Percentiles rank a stretch among this genome's conserved stretches.
Conservation (phyloP, 2,888 invertebrate genomes). For the Villa cingulata region DNA sequence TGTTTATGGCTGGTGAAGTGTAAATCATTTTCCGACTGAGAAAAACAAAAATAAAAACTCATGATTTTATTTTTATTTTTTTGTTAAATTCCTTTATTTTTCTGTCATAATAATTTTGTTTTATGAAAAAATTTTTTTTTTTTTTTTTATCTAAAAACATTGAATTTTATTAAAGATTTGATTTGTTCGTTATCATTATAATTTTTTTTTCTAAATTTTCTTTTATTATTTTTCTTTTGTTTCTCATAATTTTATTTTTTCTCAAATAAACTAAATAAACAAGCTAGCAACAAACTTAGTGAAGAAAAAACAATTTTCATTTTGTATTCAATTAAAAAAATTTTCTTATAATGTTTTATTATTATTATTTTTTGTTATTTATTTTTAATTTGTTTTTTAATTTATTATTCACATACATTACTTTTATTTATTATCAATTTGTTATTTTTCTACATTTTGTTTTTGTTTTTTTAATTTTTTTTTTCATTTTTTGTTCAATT, state of each 20-base stretch:
- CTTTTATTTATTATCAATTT: slow-evolving; percentile 3
- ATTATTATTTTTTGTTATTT: background rate
- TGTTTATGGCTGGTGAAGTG: too few relatives aligned
- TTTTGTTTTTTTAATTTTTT: slow-evolving; percentile 5
- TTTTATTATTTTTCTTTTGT: background rate
- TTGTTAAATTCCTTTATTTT: background rate
- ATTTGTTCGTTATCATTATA: background rate
- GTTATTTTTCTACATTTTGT: background rate
- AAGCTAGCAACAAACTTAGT: slow-evolving; percentile 9
- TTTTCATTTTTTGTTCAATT: background rate
- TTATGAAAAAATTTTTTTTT: background rate
- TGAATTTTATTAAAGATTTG: background rate
- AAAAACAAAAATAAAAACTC: too few relatives aligned
- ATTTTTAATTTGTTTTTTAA: slow-evolving; percentile 1
- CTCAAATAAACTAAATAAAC: slow-evolving; percentile 3
- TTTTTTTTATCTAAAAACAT: background rate
- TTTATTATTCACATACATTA: too few relatives aligned
- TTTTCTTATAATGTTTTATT: slow-evolving; percentile 1
- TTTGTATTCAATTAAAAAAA: background rate
- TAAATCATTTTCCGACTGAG: too few relatives aligned
- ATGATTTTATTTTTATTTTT: background rate
- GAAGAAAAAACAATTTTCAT: slow-evolving; percentile 1
- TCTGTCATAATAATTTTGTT: background rate
- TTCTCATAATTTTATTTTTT: background rate
- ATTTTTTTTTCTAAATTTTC: too few relatives aligned